Conservation (phyloP, 2,797 vertebrate genomes). For the Acrocephalus scirpaceus region DNA sequence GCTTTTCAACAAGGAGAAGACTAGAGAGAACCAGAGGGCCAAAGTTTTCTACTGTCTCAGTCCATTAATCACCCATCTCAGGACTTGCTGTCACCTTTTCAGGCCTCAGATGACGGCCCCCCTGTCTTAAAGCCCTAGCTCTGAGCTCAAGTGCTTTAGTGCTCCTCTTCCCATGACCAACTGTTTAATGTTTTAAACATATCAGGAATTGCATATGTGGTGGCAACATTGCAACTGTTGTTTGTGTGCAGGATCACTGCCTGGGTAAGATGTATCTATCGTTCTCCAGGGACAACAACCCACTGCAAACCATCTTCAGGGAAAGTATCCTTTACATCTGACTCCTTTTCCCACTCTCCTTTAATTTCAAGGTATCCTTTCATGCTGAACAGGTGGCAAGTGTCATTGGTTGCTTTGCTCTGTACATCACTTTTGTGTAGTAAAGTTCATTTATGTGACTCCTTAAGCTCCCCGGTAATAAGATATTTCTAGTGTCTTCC, state of each 20-base stretch:
- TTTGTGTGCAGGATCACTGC: background rate
- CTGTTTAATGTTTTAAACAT: background rate
- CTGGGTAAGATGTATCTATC: background rate
- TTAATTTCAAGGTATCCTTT: slow-evolving; percentile 48
- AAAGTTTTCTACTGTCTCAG: background rate
- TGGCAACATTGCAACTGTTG: background rate
- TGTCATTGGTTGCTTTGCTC: background rate
- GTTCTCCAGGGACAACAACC: background rate
- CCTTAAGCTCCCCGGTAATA: background rate
- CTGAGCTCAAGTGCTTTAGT: background rate
- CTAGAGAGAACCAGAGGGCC: background rate
- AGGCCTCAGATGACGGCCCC: background rate
- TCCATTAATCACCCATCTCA: background rate
- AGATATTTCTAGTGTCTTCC: background rate
- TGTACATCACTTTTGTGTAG: background rate
- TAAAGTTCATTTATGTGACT: background rate
- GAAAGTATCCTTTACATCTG: slow-evolving; percentile 36
- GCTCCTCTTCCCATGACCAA: background rate
- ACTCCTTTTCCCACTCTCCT: slow-evolving; percentile 9
- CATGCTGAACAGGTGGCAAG: slow-evolving; percentile 35
- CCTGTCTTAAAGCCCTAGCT: background rate
- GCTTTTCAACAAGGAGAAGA: background rate
- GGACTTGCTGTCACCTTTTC: background rate
- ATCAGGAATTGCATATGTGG: background rate
- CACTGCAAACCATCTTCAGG: background rate